Conservation (phyloP, 2,113 vertebrate species). For the Chaetops frenatus region DNA sequence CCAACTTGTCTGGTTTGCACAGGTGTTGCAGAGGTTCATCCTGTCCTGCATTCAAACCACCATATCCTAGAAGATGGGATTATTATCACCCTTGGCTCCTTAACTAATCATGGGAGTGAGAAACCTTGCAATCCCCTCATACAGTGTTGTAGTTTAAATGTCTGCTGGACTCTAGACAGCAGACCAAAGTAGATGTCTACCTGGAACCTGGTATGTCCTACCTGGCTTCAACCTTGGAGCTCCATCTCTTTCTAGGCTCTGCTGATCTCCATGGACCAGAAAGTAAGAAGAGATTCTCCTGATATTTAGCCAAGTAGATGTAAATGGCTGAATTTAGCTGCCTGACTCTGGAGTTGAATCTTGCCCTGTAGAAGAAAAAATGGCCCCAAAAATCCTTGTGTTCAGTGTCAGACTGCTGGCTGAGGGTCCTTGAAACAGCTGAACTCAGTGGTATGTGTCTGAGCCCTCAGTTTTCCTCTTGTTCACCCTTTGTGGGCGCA, state of each 20-base stretch:
- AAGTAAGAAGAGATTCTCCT: neutral
- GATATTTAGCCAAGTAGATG: neutral
- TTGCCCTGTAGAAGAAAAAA: neutral
- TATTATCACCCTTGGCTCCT: neutral
- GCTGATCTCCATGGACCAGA: neutral
- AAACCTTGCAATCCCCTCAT: neutral
- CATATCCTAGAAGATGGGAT: neutral
- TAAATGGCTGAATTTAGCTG: neutral
- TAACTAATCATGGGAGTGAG: neutral
- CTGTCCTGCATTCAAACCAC: neutral
- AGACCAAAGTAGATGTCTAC: neutral
- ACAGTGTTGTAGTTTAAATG: neutral
- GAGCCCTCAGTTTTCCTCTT: neutral
- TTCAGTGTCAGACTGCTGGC: neutral
- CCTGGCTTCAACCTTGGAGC: neutral
- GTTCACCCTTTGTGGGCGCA: fast-evolving
- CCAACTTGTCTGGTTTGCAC: neutral
- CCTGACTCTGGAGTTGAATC: neutral
- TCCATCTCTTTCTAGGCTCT: neutral
- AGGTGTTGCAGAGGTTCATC: neutral
- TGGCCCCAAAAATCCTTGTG: neutral
- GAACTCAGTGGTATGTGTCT: fast-evolving
- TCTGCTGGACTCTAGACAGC: neutral
- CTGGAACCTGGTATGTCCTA: neutral
- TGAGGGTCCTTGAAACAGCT: neutral